Evolutionary conservation across 2,113 vertebrate genomes (phyloP).

Genomic region (Phalacrocorax pelagicus): DNA sequence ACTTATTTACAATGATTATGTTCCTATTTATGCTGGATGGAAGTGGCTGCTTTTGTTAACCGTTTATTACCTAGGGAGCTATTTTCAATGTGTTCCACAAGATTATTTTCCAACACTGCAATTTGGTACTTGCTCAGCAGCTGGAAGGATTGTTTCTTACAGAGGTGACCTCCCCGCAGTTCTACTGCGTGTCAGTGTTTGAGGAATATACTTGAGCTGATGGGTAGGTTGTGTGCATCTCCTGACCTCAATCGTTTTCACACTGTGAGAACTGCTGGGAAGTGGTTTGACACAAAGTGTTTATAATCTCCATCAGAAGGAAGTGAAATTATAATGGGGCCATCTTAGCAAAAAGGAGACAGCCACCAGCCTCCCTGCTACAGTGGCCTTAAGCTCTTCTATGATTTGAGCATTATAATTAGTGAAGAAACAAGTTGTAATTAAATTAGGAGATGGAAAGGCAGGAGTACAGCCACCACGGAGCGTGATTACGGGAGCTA

Average conservation of each 20-base stretch:
- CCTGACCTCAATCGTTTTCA: slow-evolving; percentile 77
- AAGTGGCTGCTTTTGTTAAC: slow-evolving; percentile 54
- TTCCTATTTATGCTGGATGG: not conserved
- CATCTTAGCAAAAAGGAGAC: not conserved
- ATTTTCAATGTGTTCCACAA: slow-evolving; percentile 18
- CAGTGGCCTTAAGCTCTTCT: slow-evolving; percentile 49
- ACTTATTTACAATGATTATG: not conserved
- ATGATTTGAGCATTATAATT: slow-evolving; percentile 40
- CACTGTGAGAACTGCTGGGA: slow-evolving; percentile 61
- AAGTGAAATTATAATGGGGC: slow-evolving; percentile 25
- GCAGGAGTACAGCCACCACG: not conserved
- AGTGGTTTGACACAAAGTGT: slow-evolving; percentile 69
- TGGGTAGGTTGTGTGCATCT: slow-evolving; percentile 76
- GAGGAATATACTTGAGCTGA: slow-evolving; percentile 71
- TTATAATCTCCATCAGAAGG: slow-evolving; percentile 62
- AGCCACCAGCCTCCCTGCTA: slow-evolving; percentile 9
- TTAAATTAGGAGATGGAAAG: slow-evolving; percentile 21
- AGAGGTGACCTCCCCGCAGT: slow-evolving; percentile 76
- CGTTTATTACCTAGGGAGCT: slow-evolving; percentile 47
- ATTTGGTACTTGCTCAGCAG: slow-evolving; percentile 59
- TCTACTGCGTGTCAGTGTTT: slow-evolving; percentile 65
- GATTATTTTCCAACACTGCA: slow-evolving; percentile 64
- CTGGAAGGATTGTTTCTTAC: slow-evolving; percentile 65
- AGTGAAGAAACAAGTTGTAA: slow-evolving; percentile 19
- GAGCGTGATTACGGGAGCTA: not conserved